Base-by-base conservation (phyloP, 1,140 invertebrate species). In the Drosophila paulistorum region DNA sequence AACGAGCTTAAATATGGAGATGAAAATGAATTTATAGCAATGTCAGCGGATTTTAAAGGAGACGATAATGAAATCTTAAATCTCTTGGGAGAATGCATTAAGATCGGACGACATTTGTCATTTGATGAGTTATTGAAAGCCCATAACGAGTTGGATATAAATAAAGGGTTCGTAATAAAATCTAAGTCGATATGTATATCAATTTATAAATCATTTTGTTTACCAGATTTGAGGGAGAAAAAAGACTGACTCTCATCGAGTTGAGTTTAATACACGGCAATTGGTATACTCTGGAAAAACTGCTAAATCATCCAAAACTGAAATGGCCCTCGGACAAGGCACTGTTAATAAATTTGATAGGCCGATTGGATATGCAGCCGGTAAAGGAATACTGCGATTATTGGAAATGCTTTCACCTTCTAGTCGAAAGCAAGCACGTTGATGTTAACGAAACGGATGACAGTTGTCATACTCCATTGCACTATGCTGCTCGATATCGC, bases 401-500 rank as follows among this genome's bases (percentile, higher is more conserved):
- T 83, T 90, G 86, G 63, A 92, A 82, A 77, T 96, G 93, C 90
- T 93, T 94, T 66, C 91, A 93, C 68, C 87, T 92, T 61, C 92
- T 94, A 76, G 71, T 95, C 2, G 93, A 79, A 68, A 92, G 92
- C 79, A 90, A 75, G 23, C 93, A 92, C 72, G 80, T 92, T 6
- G 92, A 95, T 81, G 92, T 96, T 0, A 96, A 97, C 90, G 93
- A 93, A 68, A 79, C 84, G 11, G 96, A 97, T 86, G 92, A 93
- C 1, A 95, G 95, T 86, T 94, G 94, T 7, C 96, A 97, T 74
- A 96, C 96, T 7, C 94, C 96, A 1, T 92, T 98, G 23, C 96
- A 98, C 91, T 97, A 97, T 90, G 96, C 97, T 1, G 94, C 95
- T 6, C 94, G 94, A 81, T 94, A 94, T 77, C 94, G 93, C 94